A percentile compares a stretch with the other conserved stretches of the same genome.
Evolutionary conservation across 2,797 vertebrate species (phyloP).

Genomic region (Myotis vivesi): DNA sequence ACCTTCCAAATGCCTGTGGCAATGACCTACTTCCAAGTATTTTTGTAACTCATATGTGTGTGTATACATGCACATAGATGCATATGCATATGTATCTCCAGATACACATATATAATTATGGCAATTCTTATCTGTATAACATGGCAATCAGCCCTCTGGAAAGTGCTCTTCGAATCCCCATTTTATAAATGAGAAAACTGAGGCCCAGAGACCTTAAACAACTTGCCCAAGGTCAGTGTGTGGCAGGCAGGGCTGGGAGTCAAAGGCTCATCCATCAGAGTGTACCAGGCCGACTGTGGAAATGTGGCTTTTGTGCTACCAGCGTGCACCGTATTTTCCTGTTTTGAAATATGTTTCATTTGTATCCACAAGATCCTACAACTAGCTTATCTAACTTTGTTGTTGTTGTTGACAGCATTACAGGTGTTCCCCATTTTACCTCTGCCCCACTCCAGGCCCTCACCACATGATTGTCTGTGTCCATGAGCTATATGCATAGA

Average conservation of each 20-base stretch:
- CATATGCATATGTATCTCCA: no score
- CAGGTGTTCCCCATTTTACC: no score
- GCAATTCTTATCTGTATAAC: not conserved
- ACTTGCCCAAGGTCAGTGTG: not conserved
- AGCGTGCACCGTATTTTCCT: no score
- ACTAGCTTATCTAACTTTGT: not conserved
- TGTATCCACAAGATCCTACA: not conserved
- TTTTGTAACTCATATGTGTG: not conserved
- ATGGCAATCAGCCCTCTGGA: not conserved
- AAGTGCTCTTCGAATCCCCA: not conserved
- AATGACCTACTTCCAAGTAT: not conserved
- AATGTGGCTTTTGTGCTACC: rapidly evolving
- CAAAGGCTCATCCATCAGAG: rapidly evolving
- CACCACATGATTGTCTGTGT: no score
- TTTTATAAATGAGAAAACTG: not conserved
- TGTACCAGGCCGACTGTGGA: not conserved
- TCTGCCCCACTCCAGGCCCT: no score
- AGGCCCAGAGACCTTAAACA: not conserved
- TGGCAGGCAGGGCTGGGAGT: not conserved
- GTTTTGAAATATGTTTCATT: not conserved
- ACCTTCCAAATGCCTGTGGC: not conserved
- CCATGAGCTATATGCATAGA: no score
- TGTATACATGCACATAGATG: no score
- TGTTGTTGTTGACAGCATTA: not conserved
- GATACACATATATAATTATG: not conserved